Evolutionary conservation across 2,888 invertebrate genomes (phyloP).

Genomic region (Drosophila kuntzei): DNA sequence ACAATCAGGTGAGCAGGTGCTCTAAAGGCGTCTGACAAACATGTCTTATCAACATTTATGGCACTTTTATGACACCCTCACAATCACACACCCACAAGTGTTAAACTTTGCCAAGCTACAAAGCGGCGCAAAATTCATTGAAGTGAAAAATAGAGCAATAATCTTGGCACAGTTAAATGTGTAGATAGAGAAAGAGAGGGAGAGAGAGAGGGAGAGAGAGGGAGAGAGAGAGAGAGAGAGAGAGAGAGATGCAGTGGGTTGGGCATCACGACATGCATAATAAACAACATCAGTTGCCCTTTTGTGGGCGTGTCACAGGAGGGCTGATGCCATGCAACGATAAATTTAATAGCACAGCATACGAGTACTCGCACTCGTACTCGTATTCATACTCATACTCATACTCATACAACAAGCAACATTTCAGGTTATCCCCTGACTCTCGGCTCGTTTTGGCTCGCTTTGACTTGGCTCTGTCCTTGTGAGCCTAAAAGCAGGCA

Average conservation of each 20-base stretch:
- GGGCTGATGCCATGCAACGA: slow-evolving; percentile 29
- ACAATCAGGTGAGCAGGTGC: slow-evolving; percentile 50
- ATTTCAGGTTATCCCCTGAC: slow-evolving; percentile 11
- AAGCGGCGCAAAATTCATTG: slow-evolving; percentile 48
- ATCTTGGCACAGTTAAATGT: slow-evolving; percentile 60
- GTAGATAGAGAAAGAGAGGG: background rate
- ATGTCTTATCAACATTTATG: slow-evolving; percentile 78
- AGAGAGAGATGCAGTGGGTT: background rate
- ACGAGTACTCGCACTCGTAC: slow-evolving; percentile 7
- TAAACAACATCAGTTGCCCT: slow-evolving; percentile 50
- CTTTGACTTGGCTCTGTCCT: slow-evolving; percentile 36
- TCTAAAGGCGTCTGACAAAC: slow-evolving; percentile 53
- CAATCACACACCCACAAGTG: slow-evolving; percentile 16
- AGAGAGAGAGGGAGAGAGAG: background rate
- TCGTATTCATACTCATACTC: too few species aligned
- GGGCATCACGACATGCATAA: slow-evolving; percentile 48
- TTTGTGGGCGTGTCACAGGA: slow-evolving; percentile 42
- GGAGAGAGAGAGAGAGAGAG: background rate
- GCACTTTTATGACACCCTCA: slow-evolving; percentile 58
- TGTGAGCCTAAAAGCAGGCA: slow-evolving; percentile 57
- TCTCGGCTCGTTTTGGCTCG: background rate
- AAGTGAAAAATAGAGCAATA: slow-evolving; percentile 75
- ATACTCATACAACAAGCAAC: slow-evolving; percentile 19
- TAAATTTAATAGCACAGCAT: slow-evolving; percentile 48
- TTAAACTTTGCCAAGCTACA: slow-evolving; percentile 51